Evolutionary conservation across 2,888 invertebrate genomes (phyloP), one percentile per base, ranked within the genome.

Genomic region (Chrysolina oricalcia): DNA sequence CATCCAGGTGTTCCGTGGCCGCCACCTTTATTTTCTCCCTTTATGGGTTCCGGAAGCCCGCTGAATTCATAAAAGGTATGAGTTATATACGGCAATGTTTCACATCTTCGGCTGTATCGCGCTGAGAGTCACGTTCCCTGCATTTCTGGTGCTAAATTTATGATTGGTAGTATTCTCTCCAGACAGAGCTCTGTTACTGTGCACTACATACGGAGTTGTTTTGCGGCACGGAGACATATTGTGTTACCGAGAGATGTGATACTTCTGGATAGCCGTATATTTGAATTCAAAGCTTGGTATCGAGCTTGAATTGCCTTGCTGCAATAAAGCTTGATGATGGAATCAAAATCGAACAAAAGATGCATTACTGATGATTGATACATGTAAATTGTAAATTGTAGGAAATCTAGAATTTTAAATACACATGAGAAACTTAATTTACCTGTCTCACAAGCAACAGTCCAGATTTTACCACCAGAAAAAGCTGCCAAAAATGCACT

Each of bases 21-120:
- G 59, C 23, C 13, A 27, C n/a, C 35, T 59, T 59, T 59, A 59
- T 59, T 59, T 23, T 35, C 59, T n/a, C 35, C 59, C 59, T 59
- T 59, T 59, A 59, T 59, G 59, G 59, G 23, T 59, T n/a, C 59
- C 10, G 59, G 27, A 59, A 35, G 23, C 59, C n/a, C 8, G 59
- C 59, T 19, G 59, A 59, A 59, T 21, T 53, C 53, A 53, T 59
- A 23, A 15, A 59, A 59, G 59, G 59, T 59, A 59, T 59, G 59
- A 59, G 35, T 59, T 59, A 59, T 59, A 59, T 59, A 35, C 17
- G 35, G 59, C 17, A 13, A 15, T 59, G 59, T 59, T 35, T 59
- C 59, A 59, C 59, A 59, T 59, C 59, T 59, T 59, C n/a, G 59
- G 27, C 59, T 27, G n/a, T 59, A 59, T 59, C 35, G n/a, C 35